These are phyloP conservation scores for Meriones unguiculatus DNA, from an alignment of 2,113 vertebrate genomes.

Conservation along the genomic window DNA sequence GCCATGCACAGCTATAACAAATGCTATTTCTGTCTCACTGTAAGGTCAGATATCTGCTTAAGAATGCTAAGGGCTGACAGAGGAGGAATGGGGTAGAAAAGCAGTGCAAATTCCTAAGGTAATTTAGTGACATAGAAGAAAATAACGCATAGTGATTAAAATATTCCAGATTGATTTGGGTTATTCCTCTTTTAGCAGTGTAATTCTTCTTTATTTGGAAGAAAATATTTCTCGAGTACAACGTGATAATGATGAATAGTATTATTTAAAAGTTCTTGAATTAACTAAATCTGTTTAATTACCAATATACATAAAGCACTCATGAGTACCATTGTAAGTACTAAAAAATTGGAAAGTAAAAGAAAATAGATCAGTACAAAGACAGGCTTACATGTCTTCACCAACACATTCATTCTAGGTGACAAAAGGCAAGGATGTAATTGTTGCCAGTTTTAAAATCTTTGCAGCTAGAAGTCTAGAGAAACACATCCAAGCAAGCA, in stretches of 20 bases:
- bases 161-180: constrained; percentile 1
- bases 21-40: constrained; percentile 46
- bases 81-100: neutral
- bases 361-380: neutral
- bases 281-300: neutral
- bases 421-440: neutral
- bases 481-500: neutral
- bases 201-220: neutral
- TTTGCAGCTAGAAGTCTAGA: neutral
- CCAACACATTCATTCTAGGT: neutral
- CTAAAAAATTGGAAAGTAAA: neutral
- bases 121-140: constrained; percentile 3
- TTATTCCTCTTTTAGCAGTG: neutral
- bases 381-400: neutral
- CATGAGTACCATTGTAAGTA: neutral
- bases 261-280: neutral
- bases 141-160: constrained; percentile 21
- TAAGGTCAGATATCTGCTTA: neutral
- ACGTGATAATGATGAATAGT: neutral
- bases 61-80: neutral
- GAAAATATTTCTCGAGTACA: neutral
- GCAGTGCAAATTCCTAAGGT: neutral
- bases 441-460: neutral
- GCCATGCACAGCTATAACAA: constrained; percentile 18
- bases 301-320: neutral